Evolutionary conservation across 2,113 vertebrate genomes (phyloP).

Genomic region (Thamnophis sirtalis): DNA sequence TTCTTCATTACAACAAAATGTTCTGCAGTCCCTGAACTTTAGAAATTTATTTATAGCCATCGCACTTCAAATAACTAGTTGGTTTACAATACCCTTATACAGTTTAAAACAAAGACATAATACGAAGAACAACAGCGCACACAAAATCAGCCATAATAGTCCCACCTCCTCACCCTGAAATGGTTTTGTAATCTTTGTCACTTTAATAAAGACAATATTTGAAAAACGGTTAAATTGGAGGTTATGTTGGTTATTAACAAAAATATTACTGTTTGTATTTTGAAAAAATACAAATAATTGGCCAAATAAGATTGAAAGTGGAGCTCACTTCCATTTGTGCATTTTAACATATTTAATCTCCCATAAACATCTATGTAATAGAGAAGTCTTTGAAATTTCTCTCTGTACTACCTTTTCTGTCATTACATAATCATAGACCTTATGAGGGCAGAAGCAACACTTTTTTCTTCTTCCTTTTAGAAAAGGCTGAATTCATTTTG

Average conservation of each 20-base stretch:
- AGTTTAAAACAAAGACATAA: neutral
- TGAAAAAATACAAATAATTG: neutral
- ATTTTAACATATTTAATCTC: neutral
- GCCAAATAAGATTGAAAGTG: neutral
- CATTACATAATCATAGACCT: neutral
- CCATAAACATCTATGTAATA: neutral
- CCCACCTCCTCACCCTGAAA: neutral
- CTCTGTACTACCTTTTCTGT: slow-evolving; percentile 3
- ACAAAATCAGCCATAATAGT: neutral
- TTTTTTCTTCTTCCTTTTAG: slow-evolving; percentile 22
- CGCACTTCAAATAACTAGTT: neutral
- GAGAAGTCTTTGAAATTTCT: slow-evolving; percentile 20
- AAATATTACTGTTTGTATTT: neutral
- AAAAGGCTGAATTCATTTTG: neutral
- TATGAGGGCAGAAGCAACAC: neutral
- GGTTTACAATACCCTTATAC: neutral
- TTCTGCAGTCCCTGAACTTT: neutral
- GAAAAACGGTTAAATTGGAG: neutral
- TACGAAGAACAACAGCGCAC: neutral
- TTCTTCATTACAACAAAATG: neutral
- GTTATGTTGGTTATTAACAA: neutral
- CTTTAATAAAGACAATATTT: neutral
- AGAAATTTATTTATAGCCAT: neutral
- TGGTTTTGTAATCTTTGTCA: neutral
- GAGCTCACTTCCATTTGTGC: neutral